phyloP scores from a whole-genome alignment of 1,140 invertebrate species.

The Drosophila nigromelanica region DNA sequence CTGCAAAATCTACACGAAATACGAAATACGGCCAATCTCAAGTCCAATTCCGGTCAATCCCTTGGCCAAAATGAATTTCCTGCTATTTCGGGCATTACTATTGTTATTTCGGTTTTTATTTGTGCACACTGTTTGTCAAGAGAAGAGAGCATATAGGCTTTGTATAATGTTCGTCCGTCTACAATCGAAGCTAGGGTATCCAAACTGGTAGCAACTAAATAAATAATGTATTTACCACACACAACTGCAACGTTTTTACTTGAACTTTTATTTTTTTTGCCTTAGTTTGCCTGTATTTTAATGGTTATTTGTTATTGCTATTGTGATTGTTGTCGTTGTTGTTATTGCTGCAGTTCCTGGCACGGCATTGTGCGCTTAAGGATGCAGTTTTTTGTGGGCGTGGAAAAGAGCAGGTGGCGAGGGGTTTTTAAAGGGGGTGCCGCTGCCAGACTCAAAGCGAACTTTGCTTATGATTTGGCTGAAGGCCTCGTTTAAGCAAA shows the following conservation, averaged over 20 bases:
- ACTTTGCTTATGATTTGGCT: constrained; percentile 16
- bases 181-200: not conserved
- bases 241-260: not conserved
- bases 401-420: not conserved
- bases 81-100: constrained; percentile 53
- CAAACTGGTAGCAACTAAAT: not conserved
- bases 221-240: no score
- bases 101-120: constrained; percentile 43
- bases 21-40: not conserved
- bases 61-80: constrained; percentile 55
- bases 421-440: no score
- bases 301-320: constrained; percentile 52
- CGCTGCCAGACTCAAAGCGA: constrained; percentile 10
- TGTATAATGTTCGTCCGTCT: no score
- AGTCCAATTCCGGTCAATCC: constrained; percentile 17
- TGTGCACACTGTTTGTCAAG: not conserved
- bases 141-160: no score
- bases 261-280: constrained; percentile 26
- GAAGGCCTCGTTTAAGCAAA: constrained; percentile 2
- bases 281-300: constrained; percentile 50
- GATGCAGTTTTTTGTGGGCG: constrained; percentile 30
- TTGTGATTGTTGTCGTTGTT: constrained; percentile 24
- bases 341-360: constrained; percentile 23
- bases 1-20: not conserved
- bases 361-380: constrained; percentile 68